Conservation (phyloP, 2,888 invertebrate species). For the Heliconius ismenius region DNA sequence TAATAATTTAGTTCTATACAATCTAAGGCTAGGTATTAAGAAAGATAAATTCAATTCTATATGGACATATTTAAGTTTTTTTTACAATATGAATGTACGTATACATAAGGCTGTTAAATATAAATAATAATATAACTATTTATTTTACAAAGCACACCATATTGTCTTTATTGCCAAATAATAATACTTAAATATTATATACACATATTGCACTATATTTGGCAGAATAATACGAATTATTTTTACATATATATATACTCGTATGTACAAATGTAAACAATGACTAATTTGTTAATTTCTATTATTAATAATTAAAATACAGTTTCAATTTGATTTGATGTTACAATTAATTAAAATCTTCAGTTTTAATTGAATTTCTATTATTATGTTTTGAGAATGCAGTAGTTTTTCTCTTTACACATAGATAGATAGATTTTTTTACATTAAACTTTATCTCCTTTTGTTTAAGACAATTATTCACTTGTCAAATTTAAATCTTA, state of each 20-base stretch:
- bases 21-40: slow-evolving; percentile 16
- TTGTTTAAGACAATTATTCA: background rate
- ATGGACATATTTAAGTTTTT: slow-evolving; percentile 20
- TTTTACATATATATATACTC: background rate
- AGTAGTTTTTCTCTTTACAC: background rate
- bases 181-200: slow-evolving; percentile 24
- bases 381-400: background rate
- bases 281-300: background rate
- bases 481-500: background rate
- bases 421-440: background rate
- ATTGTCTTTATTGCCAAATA: slow-evolving; percentile 70
- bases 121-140: slow-evolving; percentile 40
- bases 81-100: slow-evolving; percentile 24
- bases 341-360: background rate
- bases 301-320: background rate
- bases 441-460: background rate
- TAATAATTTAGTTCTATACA: background rate
- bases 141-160: slow-evolving; percentile 72
- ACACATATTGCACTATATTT: slow-evolving; percentile 17
- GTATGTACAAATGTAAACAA: background rate
- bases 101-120: slow-evolving; percentile 26
- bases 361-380: background rate
- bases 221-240: background rate
- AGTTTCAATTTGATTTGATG: background rate
- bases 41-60: slow-evolving; percentile 21